phyloP scores from a whole-genome alignment of 2,797 vertebrate species.

The Rallus crepitans region DNA sequence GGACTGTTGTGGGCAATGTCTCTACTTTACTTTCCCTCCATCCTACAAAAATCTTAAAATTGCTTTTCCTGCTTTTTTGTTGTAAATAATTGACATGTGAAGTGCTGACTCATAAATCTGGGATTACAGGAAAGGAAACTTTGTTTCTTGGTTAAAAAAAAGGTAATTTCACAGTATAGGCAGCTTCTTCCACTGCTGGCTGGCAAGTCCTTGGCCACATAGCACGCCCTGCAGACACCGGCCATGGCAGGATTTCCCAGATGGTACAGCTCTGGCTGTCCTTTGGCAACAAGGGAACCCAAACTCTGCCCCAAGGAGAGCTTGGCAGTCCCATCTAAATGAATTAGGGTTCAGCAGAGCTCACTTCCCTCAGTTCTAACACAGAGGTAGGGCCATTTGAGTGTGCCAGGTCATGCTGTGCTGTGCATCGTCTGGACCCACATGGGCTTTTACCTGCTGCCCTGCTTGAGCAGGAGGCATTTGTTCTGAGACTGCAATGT shows the following conservation, averaged over 20 bases:
- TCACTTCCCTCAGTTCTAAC: neutral
- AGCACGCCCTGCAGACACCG: neutral
- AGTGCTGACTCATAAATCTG: conserved; percentile 77
- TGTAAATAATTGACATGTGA: conserved; percentile 72
- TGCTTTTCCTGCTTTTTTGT: conserved; percentile 52
- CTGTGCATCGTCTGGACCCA: neutral
- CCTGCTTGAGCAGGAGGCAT: rapidly evolving
- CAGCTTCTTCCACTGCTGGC: conserved; percentile 17
- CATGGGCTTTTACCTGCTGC: rapidly evolving
- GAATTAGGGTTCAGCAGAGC: neutral
- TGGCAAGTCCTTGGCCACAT: neutral
- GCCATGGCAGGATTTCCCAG: neutral
- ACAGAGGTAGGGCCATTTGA: neutral
- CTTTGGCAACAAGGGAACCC: neutral
- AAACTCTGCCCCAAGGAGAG: neutral
- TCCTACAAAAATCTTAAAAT: conserved; percentile 70
- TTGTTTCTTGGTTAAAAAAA: conserved; percentile 78
- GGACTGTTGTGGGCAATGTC: neutral
- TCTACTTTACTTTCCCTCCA: neutral
- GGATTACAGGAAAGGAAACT: conserved; percentile 78
- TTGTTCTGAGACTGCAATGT: neutral
- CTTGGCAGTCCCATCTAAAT: rapidly evolving
- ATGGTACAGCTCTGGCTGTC: neutral
- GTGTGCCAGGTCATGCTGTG: rapidly evolving
- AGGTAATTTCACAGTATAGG: conserved; percentile 18